Evolutionary conservation across 2,797 vertebrate genomes (phyloP).

Genomic region (Tolypeutes matacus): DNA sequence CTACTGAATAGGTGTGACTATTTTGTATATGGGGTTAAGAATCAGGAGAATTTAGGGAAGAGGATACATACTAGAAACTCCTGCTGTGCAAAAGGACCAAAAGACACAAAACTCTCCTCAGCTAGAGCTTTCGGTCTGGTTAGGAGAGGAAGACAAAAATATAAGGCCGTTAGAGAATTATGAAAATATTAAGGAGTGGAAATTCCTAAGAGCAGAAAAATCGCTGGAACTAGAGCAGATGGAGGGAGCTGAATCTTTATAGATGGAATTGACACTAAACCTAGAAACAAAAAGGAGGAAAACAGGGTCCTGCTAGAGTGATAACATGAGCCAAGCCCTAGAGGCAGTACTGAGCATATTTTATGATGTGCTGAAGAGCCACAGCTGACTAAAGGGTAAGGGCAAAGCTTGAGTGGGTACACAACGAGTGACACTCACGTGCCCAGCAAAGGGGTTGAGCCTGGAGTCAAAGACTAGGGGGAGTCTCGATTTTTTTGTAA

Average conservation of each 20-base stretch:
- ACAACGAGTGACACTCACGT: neutral
- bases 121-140: neutral
- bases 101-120: neutral
- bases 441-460: neutral
- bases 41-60: constrained; percentile 13
- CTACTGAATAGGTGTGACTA: neutral
- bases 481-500: neutral
- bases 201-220: neutral
- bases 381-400: neutral
- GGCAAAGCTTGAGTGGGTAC: neutral
- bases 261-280: neutral
- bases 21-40: neutral
- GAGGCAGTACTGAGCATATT: neutral
- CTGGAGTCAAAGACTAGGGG: neutral
- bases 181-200: neutral
- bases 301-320: neutral
- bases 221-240: neutral
- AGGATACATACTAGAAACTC: neutral
- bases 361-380: neutral
- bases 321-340: neutral
- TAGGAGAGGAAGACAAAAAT: neutral
- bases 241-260: neutral
- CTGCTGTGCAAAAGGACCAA: neutral
- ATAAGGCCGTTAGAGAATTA: neutral
- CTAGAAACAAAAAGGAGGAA: neutral